Evolutionary conservation across 2,113 vertebrate genomes (phyloP).

Genomic region (Sylvia atricapilla): DNA sequence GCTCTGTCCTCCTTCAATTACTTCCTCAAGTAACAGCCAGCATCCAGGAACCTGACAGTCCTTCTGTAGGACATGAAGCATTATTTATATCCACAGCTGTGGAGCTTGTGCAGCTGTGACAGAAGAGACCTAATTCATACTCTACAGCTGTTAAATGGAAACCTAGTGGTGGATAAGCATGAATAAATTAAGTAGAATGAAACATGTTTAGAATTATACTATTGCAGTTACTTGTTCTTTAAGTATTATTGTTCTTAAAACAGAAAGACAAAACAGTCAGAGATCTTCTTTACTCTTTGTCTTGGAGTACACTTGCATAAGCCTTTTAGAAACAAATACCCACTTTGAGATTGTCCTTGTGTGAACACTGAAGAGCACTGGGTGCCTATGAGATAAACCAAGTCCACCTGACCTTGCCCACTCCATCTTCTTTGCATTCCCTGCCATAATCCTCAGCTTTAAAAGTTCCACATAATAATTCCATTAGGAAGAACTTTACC

Average conservation of each 20-base stretch:
- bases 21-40: not conserved
- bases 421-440: not conserved
- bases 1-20: not conserved
- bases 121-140: constrained; percentile 18
- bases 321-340: not conserved
- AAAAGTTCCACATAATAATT: not conserved
- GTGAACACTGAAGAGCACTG: not conserved
- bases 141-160: constrained; percentile 26
- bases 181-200: not conserved
- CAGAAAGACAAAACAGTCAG: not conserved
- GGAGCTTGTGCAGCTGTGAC: constrained; percentile 14
- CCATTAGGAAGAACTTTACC: not conserved
- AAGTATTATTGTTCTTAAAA: not conserved
- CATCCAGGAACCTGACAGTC: not conserved
- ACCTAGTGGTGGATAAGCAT: not conserved
- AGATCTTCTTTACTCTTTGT: not conserved
- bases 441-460: not conserved
- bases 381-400: not conserved
- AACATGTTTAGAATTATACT: not conserved
- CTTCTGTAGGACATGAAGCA: not conserved
- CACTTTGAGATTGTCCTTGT: not conserved
- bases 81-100: constrained; percentile 32
- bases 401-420: not conserved
- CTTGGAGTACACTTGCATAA: not conserved
- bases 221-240: not conserved